Evolutionary conservation across 2,888 invertebrate species (phyloP).

Genomic region (Lasioglossum pauxillum): DNA sequence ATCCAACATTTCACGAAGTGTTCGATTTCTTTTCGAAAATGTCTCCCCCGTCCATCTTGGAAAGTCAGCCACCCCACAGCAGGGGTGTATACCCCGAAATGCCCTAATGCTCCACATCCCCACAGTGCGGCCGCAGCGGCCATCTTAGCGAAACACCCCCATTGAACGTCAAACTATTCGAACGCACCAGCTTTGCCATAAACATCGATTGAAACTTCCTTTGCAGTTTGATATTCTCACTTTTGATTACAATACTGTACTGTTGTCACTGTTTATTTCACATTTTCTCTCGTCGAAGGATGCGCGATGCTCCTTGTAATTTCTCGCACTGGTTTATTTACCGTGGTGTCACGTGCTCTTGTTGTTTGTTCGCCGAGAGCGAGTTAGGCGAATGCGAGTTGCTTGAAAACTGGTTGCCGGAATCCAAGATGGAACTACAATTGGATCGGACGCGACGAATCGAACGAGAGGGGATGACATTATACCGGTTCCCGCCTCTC

Average conservation of each 20-base stretch:
- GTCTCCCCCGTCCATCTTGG: slow-evolving; percentile 42
- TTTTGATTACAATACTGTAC: background rate
- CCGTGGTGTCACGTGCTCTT: background rate
- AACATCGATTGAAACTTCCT: background rate
- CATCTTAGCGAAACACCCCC: slow-evolving; percentile 58
- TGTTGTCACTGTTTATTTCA: background rate
- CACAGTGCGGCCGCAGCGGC: slow-evolving; percentile 43
- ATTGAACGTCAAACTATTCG: slow-evolving; percentile 7
- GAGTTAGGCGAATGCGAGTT: slow-evolving; percentile 56
- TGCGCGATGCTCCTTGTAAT: background rate
- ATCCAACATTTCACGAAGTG: background rate
- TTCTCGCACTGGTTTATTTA: background rate
- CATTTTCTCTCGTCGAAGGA: background rate
- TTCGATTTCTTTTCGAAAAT: background rate
- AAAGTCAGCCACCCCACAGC: slow-evolving; percentile 39
- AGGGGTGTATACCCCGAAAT: slow-evolving; percentile 36
- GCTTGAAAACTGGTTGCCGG: slow-evolving; percentile 60
- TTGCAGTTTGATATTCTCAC: background rate
- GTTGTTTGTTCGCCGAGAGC: slow-evolving; percentile 30
- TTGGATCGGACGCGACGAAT: slow-evolving; percentile 55
- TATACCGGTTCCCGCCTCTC: slow-evolving; percentile 61
- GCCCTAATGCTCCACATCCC: slow-evolving; percentile 63
- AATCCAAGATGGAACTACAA: slow-evolving; percentile 31
- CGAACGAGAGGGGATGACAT: slow-evolving; percentile 60
- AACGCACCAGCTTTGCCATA: background rate